A percentile compares a stretch with the other conserved stretches of the same genome.
These are phyloP conservation scores for Grallaria varia DNA, from an alignment of 2,113 vertebrate genomes.

Conservation along the genomic window DNA sequence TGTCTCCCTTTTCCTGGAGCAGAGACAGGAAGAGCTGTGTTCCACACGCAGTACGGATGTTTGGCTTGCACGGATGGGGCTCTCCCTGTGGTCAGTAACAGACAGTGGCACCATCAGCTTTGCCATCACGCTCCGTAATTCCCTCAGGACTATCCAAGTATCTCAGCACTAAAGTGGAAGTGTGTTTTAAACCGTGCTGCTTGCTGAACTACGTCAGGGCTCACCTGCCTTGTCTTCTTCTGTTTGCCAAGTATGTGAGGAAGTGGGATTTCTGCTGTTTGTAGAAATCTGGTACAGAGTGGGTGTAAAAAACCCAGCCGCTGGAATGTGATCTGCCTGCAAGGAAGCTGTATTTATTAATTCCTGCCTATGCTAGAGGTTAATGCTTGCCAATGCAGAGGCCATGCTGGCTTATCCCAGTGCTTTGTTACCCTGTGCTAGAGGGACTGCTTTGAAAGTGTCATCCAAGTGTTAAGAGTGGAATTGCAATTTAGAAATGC, in stretches of 20 bases:
- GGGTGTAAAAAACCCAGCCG: neutral
- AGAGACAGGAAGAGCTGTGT: neutral
- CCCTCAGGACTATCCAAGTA: neutral
- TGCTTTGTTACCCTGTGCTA: neutral
- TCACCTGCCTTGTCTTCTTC: neutral
- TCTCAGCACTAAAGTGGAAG: neutral
- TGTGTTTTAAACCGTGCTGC: neutral
- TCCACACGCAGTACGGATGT: neutral
- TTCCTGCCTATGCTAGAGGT: neutral
- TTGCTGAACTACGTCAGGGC: neutral
- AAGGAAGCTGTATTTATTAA: neutral
- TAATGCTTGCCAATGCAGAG: neutral
- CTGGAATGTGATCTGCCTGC: neutral
- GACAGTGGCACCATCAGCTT: neutral
- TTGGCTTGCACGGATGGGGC: neutral
- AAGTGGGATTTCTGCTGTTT: neutral
- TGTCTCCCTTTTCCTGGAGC: neutral
- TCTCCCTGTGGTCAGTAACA: neutral
- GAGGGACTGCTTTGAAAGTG: neutral
- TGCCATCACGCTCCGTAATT: neutral
- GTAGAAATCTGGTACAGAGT: neutral
- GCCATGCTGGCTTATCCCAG: neutral
- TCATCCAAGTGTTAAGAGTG: neutral
- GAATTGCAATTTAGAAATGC: neutral
- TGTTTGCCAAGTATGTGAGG: neutral